Evolutionary conservation across 2,888 invertebrate genomes (phyloP).

Genomic region (Ligdia adustata): DNA sequence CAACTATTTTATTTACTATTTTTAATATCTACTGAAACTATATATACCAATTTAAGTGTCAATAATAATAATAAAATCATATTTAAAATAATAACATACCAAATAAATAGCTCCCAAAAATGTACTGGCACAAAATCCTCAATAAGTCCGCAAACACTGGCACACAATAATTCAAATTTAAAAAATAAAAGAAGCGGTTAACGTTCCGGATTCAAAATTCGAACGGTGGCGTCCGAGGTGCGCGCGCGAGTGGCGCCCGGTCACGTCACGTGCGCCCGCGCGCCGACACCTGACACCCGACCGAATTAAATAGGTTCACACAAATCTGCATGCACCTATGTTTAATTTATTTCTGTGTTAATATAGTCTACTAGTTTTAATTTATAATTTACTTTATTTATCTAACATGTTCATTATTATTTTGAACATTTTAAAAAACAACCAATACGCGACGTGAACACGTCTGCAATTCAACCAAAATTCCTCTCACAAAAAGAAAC

Average conservation of each 20-base stretch:
- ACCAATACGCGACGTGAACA: too few relatives aligned
- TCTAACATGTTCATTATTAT: too few relatives aligned
- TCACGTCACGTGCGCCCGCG: conserved; percentile 71
- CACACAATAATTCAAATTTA: conserved; percentile 58
- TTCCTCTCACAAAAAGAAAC: neutral
- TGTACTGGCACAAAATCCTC: conserved; percentile 77
- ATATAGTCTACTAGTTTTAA: neutral
- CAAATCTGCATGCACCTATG: conserved; percentile 20
- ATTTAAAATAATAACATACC: conserved; percentile 56
- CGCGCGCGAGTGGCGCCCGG: conserved; percentile 78
- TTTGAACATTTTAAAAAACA: too few relatives aligned
- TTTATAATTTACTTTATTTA: too few relatives aligned
- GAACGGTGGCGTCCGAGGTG: conserved; percentile 73
- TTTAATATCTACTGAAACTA: too few relatives aligned
- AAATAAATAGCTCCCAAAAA: conserved; percentile 45
- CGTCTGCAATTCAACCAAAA: neutral
- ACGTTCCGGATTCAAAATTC: conserved; percentile 62
- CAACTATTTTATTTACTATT: too few relatives aligned
- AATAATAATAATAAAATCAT: conserved; percentile 13
- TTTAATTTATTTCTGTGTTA: neutral
- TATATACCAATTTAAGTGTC: neutral
- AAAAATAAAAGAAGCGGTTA: conserved; percentile 52
- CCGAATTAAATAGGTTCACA: conserved; percentile 56
- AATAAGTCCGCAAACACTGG: conserved; percentile 66
- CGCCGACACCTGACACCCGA: conserved; percentile 64